Percentiles rank a stretch among this genome's conserved stretches.
Conservation (phyloP, 2,797 vertebrate species). For the Remorina albescens region DNA sequence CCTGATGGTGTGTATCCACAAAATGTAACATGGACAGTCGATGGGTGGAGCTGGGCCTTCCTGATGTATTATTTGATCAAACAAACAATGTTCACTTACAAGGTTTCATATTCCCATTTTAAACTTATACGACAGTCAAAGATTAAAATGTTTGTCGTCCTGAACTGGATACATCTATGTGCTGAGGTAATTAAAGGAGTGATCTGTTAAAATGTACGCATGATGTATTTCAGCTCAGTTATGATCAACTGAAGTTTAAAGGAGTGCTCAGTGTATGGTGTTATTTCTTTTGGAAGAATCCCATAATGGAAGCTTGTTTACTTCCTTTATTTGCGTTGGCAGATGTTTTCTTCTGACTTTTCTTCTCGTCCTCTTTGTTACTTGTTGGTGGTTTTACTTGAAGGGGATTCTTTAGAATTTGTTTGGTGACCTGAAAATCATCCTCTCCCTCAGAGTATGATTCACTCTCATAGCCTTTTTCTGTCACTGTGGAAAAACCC, state of each 20-base stretch:
- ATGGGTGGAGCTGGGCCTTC: no score
- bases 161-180: not conserved
- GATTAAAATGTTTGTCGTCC: not conserved
- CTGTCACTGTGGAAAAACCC: slow-evolving; percentile 87
- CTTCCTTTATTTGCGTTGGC: slow-evolving; percentile 80
- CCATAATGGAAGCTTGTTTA: slow-evolving; percentile 94
- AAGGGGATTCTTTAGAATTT: slow-evolving; percentile 40
- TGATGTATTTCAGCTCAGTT: not conserved
- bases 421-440: slow-evolving; percentile 75
- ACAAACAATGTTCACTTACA: slow-evolving; percentile 46
- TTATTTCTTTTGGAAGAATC: slow-evolving; percentile 97
- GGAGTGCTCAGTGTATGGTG: not conserved
- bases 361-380: slow-evolving; percentile 87
- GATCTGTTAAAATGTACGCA: not conserved
- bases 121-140: not conserved
- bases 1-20: no score
- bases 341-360: slow-evolving; percentile 83
- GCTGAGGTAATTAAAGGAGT: not conserved
- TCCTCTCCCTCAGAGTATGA: slow-evolving; percentile 94
- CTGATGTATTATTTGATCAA: no score
- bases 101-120: slow-evolving; percentile 12
- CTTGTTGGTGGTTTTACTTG: slow-evolving; percentile 49
- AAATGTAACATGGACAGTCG: no score
- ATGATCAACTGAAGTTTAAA: not conserved
- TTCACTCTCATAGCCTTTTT: slow-evolving; percentile 93